Base-by-base conservation (phyloP, 1,140 invertebrate genomes). In the Popillia japonica region DNA sequence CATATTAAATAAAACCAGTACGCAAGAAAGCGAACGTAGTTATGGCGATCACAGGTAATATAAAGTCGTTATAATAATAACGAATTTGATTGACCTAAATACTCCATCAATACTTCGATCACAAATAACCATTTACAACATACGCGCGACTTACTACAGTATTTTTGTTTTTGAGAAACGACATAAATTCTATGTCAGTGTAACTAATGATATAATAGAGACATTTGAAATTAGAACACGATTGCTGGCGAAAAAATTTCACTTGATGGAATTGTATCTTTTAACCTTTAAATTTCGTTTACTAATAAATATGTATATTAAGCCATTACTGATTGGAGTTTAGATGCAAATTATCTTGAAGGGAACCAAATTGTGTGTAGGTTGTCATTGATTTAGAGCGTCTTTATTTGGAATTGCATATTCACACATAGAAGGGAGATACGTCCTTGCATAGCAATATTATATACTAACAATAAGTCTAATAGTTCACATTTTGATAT, bases 31-130 rank as follows among this genome's bases (percentile, higher is more conserved):
- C 11, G 48, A 55, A 48, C n/a, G 27, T 34, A 34, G 27, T 34
- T 34, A 34, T 34, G 4, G 27, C 27, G 27, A 34, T 34, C 27
- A 2, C 27, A 4, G 27, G 27, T 34, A 34, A 34, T 34, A 34
- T 34, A 1, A 34, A 34, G 27, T 34, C 27, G 17, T 20, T 64
- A 17, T 68, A 68, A 68, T 68, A 68, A 68, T 34, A 27, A 68
- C 22, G 61, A 68, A 68, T 68, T 68, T 68, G 61, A 27, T 68
- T 68, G 61, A 68, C 61, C 61, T 34, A 27, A 27, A 68, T 68
- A 27, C 7, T 68, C 20, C 17, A 27, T 34, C 27, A 27, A 68
- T 68, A 68, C 22, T 68, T 68, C 61, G 23, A 68, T 27, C 22
- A 34, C 61, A 68, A 27, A 68, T 20, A 68, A 68, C 17, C 23